These are phyloP conservation scores for Microctonus aethiopoides DNA, from an alignment of 2,888 invertebrate genomes.

Conservation along the genomic window DNA sequence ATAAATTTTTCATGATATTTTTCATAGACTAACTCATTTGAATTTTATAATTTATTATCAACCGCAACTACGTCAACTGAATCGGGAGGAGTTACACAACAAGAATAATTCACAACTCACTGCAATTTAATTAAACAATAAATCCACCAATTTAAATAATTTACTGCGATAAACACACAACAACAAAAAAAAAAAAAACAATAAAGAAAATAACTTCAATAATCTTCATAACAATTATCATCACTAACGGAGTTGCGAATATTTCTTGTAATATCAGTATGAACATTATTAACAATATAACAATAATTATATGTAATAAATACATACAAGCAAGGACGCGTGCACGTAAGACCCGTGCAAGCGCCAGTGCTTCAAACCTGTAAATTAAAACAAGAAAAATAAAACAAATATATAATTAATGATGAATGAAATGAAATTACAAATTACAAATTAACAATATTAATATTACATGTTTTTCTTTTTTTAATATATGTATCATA, in stretches of 20 bases:
- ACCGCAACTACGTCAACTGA: neutral
- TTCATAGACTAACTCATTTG: conserved; percentile 2
- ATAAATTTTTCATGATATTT: neutral
- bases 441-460: conserved; percentile 25
- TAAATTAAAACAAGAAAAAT: conserved; percentile 24
- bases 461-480: conserved; percentile 43
- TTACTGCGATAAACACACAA: neutral
- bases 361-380: conserved; percentile 38
- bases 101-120: conserved; percentile 20
- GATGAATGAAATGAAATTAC: conserved; percentile 3
- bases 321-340: conserved; percentile 36
- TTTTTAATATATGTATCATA: conserved; percentile 60
- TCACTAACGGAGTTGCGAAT: neutral
- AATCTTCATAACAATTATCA: neutral
- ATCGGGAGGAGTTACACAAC: conserved; percentile 8
- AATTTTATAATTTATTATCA: conserved; percentile 3
- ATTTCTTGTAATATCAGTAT: conserved; percentile 6
- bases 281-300: conserved; percentile 25
- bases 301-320: conserved; percentile 29
- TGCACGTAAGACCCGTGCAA: conserved; percentile 33
- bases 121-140: neutral
- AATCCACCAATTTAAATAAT: neutral
- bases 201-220: neutral
- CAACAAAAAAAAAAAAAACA: neutral
- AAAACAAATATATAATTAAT: conserved; percentile 27